Evolutionary conservation across 37 sponge, comb jelly and placozoan genomes (phyloP).

Genomic region (Amphimedon queenslandica): DNA sequence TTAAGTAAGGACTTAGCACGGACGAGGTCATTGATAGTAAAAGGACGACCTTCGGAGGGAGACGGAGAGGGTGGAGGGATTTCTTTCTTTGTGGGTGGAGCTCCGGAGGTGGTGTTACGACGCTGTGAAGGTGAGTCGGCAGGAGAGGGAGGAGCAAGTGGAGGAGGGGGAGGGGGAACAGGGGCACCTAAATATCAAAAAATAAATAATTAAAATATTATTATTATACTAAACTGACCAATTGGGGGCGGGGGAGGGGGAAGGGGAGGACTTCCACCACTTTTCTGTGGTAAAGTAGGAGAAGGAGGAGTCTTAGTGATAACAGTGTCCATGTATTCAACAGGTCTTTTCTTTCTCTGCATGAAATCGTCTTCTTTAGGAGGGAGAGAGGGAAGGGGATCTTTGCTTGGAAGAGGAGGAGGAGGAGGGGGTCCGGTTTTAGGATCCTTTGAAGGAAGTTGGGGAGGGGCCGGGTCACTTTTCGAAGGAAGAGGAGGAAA

Average conservation of each 20-base stretch:
- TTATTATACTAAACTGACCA: no score
- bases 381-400: conserved; percentile 5
- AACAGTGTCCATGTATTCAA: neutral
- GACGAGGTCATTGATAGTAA: conserved; percentile 16
- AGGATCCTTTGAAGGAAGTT: neutral
- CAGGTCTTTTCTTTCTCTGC: neutral
- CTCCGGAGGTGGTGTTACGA: neutral
- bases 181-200: conserved; percentile 1
- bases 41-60: conserved; percentile 20
- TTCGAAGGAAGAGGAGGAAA: neutral
- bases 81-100: neutral
- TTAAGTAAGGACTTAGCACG: conserved; percentile 11
- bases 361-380: conserved; percentile 3
- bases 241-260: conserved; percentile 28
- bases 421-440: neutral
- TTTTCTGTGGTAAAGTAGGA: neutral
- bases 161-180: conserved; percentile 36
- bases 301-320: neutral
- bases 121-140: neutral
- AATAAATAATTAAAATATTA: neutral
- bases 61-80: neutral
- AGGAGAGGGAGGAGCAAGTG: conserved; percentile 11
- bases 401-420: conserved; percentile 1
- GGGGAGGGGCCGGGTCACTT: neutral
- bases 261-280: neutral